Base-by-base conservation (phyloP, 2,888 invertebrate species). In the Melanophora roralis region DNA sequence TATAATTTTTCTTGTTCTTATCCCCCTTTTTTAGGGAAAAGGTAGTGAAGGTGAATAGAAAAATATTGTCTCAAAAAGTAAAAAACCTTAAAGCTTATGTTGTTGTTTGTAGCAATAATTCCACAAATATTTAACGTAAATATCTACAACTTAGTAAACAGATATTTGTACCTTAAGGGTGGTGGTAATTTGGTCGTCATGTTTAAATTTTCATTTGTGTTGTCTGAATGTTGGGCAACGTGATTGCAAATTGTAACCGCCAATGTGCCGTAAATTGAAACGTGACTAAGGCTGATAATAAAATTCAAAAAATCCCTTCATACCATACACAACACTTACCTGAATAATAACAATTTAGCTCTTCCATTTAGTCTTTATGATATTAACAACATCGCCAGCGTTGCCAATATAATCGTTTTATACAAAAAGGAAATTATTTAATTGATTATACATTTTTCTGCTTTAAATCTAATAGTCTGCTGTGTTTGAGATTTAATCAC, bases 251-350 rank as follows among this genome's bases (percentile, higher is more conserved):
- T 88, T 87, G 87, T 88, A 87, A 88, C 88, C 88, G 87, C 88
- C 88, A 88, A 89, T 89, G 88, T 89, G 87, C 87, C 88, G 89
- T 88, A 88, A 88, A 89, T 88, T 87, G 88, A 86, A 88, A 88
- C 88, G 88, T 88, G 88, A 88, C 88, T 87, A 84, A 84, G 85
- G 83, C 85, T 83, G 86, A 86, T 86, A 87, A 86, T 86, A 87
- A 87, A 86, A 86, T 86, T 84, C 86, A 86, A 85, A 85, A 86
- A 87, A 87, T 86, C 87, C 85, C 85, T 51, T 59, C 51, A 43
- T 16, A 27, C 19, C 49, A 47, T 12, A 59, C 45, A 69, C 57
- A 55, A 27, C 49, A 40, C 34, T 64, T 71, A 71, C 64, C 60
- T 40, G 43, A 34, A 72, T 72, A 76, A 64, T 62, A 72, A 77